Evolutionary conservation across 2,888 invertebrate genomes (phyloP), one percentile per base, ranked within the genome.

Genomic region (Pegoplata infirma): DNA sequence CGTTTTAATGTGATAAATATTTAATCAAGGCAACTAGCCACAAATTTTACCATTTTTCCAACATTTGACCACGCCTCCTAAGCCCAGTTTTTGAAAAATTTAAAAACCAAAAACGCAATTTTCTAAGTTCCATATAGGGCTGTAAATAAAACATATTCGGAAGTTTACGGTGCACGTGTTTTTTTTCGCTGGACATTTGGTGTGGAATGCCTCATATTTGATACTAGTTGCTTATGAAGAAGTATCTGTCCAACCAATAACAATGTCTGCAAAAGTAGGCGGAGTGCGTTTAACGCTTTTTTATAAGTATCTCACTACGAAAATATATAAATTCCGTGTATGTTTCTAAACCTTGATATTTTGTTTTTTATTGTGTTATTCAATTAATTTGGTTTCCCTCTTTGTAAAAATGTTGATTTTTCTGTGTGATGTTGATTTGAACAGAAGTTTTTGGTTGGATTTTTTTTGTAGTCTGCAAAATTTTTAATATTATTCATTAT

Each of bases 251-350:
- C 55, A 71, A 68, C 73, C 77, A 77, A 73, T 77, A 73, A 68
- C 58, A 51, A 68, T 56, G 73, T 73, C 73, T 73, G 73, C 77
- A 77, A 77, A 77, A 77, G 77, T 77, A 68, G 77, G 77, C 77
- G 77, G 77, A 77, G 77, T 77, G 64, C 73, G 73, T 51, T 77
- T 77, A 64, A 73, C 68, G 77, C 77, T 56, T 73, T 73, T 77
- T 77, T 77, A 68, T 73, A 73, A 73, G 64, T 46, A 66, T 71
- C 63, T 40, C 25, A 23, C 53, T 16, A 53, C 5, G 44, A 40
- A 32, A 8, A 40, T 12, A 40, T 32, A 49, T 12, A 61, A 46
- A 61, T 49, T 49, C 32, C 36, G 32, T 63, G 25, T 32, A 17
- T 23, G 8, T 12, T 17, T 67, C 14, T 55, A 5, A 7, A 7